These are phyloP conservation scores for Pelecanoides urinatrix DNA, from an alignment of 2,113 vertebrate genomes.

Conservation along the genomic window DNA sequence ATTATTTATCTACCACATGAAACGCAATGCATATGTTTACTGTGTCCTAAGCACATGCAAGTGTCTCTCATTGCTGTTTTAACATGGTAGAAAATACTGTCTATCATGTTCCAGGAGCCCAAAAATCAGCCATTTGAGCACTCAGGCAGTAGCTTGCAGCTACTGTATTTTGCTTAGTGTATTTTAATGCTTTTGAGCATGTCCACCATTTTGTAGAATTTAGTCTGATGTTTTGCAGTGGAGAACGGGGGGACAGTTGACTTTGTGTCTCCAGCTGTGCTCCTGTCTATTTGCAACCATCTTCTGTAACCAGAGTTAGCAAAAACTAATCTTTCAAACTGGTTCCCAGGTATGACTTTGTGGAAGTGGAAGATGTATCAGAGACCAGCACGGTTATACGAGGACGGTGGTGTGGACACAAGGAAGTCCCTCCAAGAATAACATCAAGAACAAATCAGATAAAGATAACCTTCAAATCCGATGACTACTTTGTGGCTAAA, in stretches of 20 bases:
- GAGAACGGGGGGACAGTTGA: not conserved
- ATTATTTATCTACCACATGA: slow-evolving; percentile 10
- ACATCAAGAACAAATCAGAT: slow-evolving; percentile 89
- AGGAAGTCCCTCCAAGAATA: slow-evolving; percentile 84
- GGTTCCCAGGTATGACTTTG: slow-evolving; percentile 90
- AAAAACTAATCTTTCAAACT: slow-evolving; percentile 3
- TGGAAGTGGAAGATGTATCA: slow-evolving; percentile 92
- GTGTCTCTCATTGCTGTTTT: not conserved
- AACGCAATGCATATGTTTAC: accelerated
- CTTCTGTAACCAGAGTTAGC: not conserved
- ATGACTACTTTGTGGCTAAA: slow-evolving; percentile 96
- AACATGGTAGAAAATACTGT: not conserved
- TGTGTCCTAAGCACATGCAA: not conserved
- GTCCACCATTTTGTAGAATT: not conserved
- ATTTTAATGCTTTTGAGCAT: not conserved
- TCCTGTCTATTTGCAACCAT: not conserved
- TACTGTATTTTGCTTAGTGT: too few species aligned
- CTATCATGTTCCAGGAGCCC: not conserved
- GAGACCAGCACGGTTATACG: slow-evolving; percentile 89
- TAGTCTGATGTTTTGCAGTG: not conserved
- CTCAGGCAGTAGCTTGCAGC: not conserved
- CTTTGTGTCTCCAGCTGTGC: not conserved
- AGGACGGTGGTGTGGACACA: slow-evolving; percentile 95
- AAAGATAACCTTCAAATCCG: slow-evolving; percentile 95
- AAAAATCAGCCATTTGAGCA: not conserved